Conservation (phyloP, 2,113 vertebrate species). For the Caracal caracal region DNA sequence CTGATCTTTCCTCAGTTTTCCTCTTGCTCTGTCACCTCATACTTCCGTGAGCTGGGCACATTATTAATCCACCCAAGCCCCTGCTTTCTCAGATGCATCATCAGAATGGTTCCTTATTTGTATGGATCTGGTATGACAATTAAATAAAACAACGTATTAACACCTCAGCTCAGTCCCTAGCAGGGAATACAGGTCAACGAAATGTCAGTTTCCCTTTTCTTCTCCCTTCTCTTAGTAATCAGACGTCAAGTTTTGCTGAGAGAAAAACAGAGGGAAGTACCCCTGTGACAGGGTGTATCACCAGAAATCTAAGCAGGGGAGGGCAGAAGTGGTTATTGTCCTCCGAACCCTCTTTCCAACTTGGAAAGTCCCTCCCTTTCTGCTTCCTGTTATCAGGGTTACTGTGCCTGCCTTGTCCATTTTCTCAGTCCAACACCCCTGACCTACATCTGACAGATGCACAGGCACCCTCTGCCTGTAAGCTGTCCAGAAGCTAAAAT, state of each 20-base stretch:
- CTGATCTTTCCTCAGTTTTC: neutral
- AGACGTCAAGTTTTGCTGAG: neutral
- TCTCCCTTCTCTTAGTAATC: neutral
- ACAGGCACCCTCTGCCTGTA: constrained; percentile 61
- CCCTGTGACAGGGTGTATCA: fast-evolving
- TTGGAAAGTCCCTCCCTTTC: neutral
- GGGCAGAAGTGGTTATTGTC: neutral
- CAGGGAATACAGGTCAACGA: neutral
- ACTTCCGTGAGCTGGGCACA: neutral
- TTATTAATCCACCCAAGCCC: neutral
- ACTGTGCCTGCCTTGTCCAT: neutral
- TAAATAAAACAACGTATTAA: neutral
- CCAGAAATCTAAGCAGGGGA: neutral
- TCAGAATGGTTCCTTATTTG: neutral
- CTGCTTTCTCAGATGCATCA: neutral
- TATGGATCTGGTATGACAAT: neutral
- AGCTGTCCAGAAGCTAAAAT: constrained; percentile 36
- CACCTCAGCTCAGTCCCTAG: neutral
- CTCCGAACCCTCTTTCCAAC: neutral
- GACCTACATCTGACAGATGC: neutral
- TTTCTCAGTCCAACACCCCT: neutral
- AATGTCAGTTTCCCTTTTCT: neutral
- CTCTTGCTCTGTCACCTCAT: neutral
- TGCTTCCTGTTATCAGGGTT: neutral
- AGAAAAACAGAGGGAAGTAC: neutral